Base-by-base conservation (phyloP, 1,140 invertebrate genomes). In the Nomia melanderi region DNA sequence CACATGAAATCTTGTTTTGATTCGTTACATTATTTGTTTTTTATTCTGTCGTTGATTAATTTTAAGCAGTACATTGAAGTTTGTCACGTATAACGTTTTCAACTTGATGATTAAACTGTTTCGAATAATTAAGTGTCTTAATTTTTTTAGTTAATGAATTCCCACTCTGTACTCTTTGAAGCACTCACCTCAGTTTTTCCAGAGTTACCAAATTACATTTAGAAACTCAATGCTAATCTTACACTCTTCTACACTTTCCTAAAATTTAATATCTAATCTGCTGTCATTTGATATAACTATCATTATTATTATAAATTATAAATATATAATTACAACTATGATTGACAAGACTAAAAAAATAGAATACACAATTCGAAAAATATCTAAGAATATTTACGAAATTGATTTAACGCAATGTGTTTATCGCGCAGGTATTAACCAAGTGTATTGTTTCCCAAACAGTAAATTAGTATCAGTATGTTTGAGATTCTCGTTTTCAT, bases 101-200 rank as follows among this genome's bases (percentile, higher is more conserved):
- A 36, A 57, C 57, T 39, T 39, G 29, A 56, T 31, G 36, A 69
- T 76, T 69, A 76, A 76, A 76, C 2, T 50, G 2, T 23, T 54
- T 17, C 2, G 17, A 17, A 57, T 17, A 20, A 67, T 25, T n/a
- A n/a, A n/a, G n/a, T n/a, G n/a, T n/a, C n/a, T 59, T 33, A 27
- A 36, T n/a, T 2, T 33, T 60, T 20, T 36, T 6, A 27, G 6
- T 20, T 12, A 23, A n/a, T 23, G 20, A 60, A 2, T 7, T 36
- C 27, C 53, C n/a, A 8, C 25, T 6, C 1, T 23, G 3, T 14
- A 27, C 11, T 36, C 8, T 5, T 36, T 36, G 3, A 36, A 36
- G n/a, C 8, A 36, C 3, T 36, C 3, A 36, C 33, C 33, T 36
- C 3, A 36, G 8, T 5, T 8, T 3, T 36, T 36, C 3, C 33